These are phyloP conservation scores for Struthidea cinerea DNA, from an alignment of 2,113 vertebrate species.

Conservation along the genomic window DNA sequence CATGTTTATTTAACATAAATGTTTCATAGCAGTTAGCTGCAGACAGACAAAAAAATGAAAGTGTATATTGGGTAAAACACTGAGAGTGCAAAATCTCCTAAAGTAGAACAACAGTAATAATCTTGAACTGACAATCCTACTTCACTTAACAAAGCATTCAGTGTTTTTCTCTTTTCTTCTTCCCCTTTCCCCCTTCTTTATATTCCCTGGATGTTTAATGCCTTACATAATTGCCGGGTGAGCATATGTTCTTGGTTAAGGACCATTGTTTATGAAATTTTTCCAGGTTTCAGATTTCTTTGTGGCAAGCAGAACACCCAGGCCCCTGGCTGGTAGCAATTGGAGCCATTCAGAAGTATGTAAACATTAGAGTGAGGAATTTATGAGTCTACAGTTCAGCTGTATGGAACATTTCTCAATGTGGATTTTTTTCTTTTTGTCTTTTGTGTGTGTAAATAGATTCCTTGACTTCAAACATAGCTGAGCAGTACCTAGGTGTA, in stretches of 20 bases:
- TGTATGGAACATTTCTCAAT: neutral
- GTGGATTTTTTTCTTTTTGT: neutral
- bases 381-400: constrained; percentile 48
- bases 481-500: neutral
- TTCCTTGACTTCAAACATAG: constrained; percentile 21
- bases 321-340: constrained; percentile 43
- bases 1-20: neutral
- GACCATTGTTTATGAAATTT: constrained; percentile 67
- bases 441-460: neutral
- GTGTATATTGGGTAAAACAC: neutral
- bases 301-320: constrained; percentile 42
- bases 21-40: neutral
- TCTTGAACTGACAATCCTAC: neutral
- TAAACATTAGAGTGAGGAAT: constrained; percentile 57
- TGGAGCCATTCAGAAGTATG: constrained; percentile 50
- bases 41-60: neutral
- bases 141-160: neutral
- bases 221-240: constrained; percentile 20
- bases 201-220: constrained; percentile 33
- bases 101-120: neutral
- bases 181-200: neutral
- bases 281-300: constrained; percentile 65
- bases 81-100: neutral
- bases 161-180: neutral
- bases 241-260: constrained; percentile 67